These are phyloP conservation scores for Oasisia sp. DNA, from an alignment of 2,888 invertebrate genomes.

Conservation along the genomic window DNA sequence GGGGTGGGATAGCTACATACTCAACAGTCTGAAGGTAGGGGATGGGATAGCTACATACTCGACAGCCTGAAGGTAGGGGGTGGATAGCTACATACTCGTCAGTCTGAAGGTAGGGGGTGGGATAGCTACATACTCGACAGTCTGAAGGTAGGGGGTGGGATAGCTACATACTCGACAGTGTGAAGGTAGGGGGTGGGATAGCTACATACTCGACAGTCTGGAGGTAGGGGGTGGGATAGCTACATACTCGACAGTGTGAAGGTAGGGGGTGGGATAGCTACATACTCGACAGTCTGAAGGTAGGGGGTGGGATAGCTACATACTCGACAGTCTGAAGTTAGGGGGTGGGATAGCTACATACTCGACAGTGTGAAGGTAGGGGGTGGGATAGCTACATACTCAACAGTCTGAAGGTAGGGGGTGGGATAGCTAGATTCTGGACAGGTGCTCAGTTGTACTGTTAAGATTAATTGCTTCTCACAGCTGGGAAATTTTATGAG, in stretches of 20 bases:
- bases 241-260: background rate
- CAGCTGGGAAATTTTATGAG: no score
- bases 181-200: constrained; percentile 61
- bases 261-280: constrained; percentile 41
- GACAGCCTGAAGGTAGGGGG: constrained; percentile 50
- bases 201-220: constrained; percentile 63
- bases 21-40: constrained; percentile 64
- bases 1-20: constrained; percentile 60
- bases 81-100: background rate
- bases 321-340: constrained; percentile 65
- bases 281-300: constrained; percentile 65
- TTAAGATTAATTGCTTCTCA: no score
- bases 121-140: constrained; percentile 63
- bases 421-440: constrained; percentile 57
- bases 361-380: constrained; percentile 54
- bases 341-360: constrained; percentile 60
- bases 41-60: constrained; percentile 62
- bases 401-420: background rate
- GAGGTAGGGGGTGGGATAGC: background rate
- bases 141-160: constrained; percentile 62
- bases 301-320: constrained; percentile 59
- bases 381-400: background rate
- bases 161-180: constrained; percentile 64
- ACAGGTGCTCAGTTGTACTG: constrained; percentile 45
- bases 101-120: background rate